Base-by-base conservation (phyloP, 2,797 vertebrate species). In the Falco concolor region DNA sequence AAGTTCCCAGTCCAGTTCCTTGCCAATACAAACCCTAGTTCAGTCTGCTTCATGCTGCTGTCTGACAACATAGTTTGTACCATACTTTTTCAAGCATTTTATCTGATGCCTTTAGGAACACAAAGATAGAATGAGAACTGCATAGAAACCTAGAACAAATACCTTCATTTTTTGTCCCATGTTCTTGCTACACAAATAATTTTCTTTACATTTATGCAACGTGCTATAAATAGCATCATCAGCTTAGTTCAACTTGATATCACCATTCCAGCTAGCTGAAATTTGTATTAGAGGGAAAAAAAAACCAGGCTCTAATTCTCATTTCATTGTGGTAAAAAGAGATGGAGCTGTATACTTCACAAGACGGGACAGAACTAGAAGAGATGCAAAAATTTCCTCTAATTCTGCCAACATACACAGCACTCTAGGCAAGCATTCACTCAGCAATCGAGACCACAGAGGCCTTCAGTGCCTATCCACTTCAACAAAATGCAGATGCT, bases 351-450 rank as follows among this genome's bases (percentile, higher is more conserved):
- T 18, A n/a, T 36, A 36, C 17, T 64, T 64, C 65, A 63, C 22
- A 40, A 42, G n/a, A 81, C 0, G n/a, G 28, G 47, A 81, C 18
- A 73, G 50, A 53, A 69, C 24, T 44, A 25, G n/a, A 79, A 85
- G 47, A 23, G 22, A 78, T 67, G 61, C 28, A 56, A 47, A 42
- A 49, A 38, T 42, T 68, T 49, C 24, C 22, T 63, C 30, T 34
- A 47, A 36, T n/a, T 84, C 12, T 2, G 2, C 3, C 32, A 91
- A 63, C 12, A 38, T 3, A 54, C 8, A 60, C 7, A 80, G 36
- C 25, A 28, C 18, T 23, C 24, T 2, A 61, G 32, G 69, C 42
- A 75, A 3, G 0, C 0, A 1, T 44, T 68, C 42, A 64, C 23
- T 45, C 32, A 53, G 22, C 28, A 84, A 0, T 8, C 40, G 49